Evolutionary conservation across 2,797 vertebrate genomes (phyloP).

Genomic region (Leuciscus waleckii): DNA sequence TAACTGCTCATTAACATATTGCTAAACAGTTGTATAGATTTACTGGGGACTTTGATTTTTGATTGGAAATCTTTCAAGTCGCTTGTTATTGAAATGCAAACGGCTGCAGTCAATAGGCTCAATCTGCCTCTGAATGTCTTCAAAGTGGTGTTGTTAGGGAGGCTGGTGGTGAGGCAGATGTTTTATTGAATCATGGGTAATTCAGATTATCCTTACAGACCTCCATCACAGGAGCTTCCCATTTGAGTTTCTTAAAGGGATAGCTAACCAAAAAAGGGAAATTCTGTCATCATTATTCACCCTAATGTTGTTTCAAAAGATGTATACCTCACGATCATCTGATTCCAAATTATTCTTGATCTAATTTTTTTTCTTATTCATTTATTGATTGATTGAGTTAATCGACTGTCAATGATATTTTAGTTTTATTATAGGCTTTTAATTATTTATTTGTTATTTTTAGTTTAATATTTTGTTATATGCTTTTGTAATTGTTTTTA

Average conservation of each 20-base stretch:
- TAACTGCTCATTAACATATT: slow-evolving; percentile 32
- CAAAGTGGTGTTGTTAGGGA: not conserved
- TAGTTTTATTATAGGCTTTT: not conserved
- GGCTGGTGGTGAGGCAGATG: slow-evolving; percentile 14
- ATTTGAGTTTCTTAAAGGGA: not conserved
- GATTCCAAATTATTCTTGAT: not conserved
- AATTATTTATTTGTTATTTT: not conserved
- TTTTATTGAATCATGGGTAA: slow-evolving; percentile 29
- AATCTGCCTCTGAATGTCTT: slow-evolving; percentile 6
- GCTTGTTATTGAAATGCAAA: slow-evolving; percentile 20
- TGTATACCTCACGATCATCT: not conserved
- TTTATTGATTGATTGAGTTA: not conserved
- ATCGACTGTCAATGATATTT: not conserved
- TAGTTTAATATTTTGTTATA: not conserved
- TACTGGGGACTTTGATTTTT: not conserved
- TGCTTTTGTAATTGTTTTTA: not conserved
- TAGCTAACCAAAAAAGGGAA: not conserved
- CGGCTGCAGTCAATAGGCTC: not conserved
- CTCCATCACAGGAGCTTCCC: not conserved
- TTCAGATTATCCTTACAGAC: slow-evolving; percentile 24
- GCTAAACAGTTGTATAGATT: not conserved
- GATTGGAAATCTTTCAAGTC: slow-evolving; percentile 18
- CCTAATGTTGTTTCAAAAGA: not conserved
- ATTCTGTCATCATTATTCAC: not conserved
- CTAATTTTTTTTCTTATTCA: not conserved